Evolutionary conservation across 2,888 invertebrate species (phyloP).

Genomic region (Antheraea yamamai): DNA sequence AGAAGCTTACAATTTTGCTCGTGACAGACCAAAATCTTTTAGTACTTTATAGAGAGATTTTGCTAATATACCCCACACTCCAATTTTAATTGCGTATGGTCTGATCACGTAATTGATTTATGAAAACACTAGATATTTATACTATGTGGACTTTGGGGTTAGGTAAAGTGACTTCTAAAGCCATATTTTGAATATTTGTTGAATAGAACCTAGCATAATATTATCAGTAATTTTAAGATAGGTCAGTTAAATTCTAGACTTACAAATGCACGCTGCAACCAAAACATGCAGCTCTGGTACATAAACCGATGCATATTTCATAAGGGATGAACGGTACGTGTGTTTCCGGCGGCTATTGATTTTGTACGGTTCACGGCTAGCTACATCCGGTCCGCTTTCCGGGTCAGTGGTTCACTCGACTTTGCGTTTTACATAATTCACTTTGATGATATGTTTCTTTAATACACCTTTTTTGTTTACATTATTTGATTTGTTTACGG

Average conservation of each 20-base stretch:
- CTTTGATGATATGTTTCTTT: constrained; percentile 18
- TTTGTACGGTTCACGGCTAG: constrained; percentile 37
- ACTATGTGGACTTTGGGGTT: no score
- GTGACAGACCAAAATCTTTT: no score
- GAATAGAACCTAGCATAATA: background rate
- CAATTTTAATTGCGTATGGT: no score
- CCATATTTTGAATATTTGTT: background rate
- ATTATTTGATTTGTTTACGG: background rate
- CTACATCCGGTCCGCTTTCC: constrained; percentile 39
- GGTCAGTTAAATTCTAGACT: background rate
- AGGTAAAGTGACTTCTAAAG: no score
- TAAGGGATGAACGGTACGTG: constrained; percentile 40
- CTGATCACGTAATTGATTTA: no score
- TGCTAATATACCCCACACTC: no score
- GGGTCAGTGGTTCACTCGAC: constrained; percentile 35
- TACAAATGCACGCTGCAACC: constrained; percentile 4
- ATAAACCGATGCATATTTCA: constrained; percentile 46
- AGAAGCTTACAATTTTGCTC: no score
- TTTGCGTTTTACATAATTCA: constrained; percentile 22
- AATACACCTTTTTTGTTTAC: constrained; percentile 2
- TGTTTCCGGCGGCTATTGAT: constrained; percentile 46
- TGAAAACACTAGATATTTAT: no score
- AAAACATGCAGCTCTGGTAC: constrained; percentile 4
- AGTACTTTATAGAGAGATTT: no score
- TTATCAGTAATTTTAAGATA: background rate